phyloP scores from a whole-genome alignment of 1,140 invertebrate genomes.

The Dreissena rostriformis region DNA sequence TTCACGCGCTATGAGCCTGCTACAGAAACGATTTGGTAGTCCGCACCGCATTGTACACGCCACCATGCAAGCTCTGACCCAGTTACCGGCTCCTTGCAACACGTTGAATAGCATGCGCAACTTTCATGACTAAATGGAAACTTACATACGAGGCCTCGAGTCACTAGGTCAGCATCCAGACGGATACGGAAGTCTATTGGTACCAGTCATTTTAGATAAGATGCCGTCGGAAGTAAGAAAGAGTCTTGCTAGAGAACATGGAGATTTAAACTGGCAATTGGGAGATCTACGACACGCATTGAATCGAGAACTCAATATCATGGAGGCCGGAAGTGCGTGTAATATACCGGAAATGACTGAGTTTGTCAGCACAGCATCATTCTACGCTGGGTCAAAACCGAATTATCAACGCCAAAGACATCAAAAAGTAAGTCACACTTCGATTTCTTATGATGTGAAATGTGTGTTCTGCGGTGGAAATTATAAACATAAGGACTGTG shows the following conservation, averaged over 20 bases:
- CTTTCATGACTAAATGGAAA: constrained; percentile 38
- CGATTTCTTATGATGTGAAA: not conserved
- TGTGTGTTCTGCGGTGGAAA: constrained; percentile 1
- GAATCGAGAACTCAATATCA: not conserved
- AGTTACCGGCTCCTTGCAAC: not conserved
- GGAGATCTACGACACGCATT: too few species aligned
- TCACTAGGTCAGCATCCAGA: not conserved
- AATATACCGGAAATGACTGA: not conserved
- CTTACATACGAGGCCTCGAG: constrained; percentile 17
- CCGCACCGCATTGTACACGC: constrained; percentile 19
- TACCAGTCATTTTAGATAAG: not conserved
- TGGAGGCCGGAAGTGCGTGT: too few species aligned
- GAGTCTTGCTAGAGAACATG: not conserved
- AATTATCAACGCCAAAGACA: not conserved
- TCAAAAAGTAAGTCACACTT: not conserved
- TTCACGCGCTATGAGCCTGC: not conserved
- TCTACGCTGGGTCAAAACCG: not conserved
- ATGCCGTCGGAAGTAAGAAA: not conserved
- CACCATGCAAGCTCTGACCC: constrained; percentile 19
- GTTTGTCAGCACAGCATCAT: not conserved
- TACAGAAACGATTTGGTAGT: constrained; percentile 19
- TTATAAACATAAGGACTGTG: not conserved
- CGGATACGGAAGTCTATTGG: not conserved
- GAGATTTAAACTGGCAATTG: too few species aligned
- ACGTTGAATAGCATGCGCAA: not conserved